Evolutionary conservation across 1,140 invertebrate species (phyloP), one percentile per base, ranked within the genome.

Genomic region (Phymastichus coffea): DNA sequence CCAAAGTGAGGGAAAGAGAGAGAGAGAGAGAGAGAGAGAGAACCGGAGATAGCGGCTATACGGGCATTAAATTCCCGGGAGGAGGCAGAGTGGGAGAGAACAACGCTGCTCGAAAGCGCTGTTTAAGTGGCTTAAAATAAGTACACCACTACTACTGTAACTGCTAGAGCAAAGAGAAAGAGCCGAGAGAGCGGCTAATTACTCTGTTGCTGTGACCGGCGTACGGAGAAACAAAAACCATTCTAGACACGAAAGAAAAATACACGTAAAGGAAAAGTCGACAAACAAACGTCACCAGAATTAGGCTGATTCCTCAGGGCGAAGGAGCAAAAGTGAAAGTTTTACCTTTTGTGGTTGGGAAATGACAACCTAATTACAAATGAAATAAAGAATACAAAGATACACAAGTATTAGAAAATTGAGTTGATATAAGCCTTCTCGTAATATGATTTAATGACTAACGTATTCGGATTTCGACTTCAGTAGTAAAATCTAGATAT

Each of bases 91-190:
- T 26, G 33, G 22, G 47, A 48, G 53, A 15, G 54, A 56, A 40
- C 51, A 9, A 47, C 54, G 55, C 58, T 49, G 22, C 47, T 58
- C 52, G 48, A 41, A 55, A 66, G 53, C 59, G 60, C 67, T 57
- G 59, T 64, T 63, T 60, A 64, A 63, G 61, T 70, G 62, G 68
- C 68, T 70, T 70, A 68, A 52, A 62, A 62, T 64, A 71, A 70
- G 66, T 64, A 67, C 60, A 22, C 15, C 44, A 53, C 51, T 63
- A 57, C 49, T 57, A 41, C 43, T 12, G 19, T 28, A n/a, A n/a
- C n/a, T n/a, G n/a, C n/a, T n/a, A n/a, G n/a, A n/a, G n/a, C n/a
- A n/a, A n/a, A n/a, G n/a, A n/a, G n/a, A n/a, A n/a, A n/a, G n/a
- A n/a, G n/a, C n/a, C n/a, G n/a, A n/a, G n/a, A n/a, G n/a, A n/a